Percentiles rank a stretch among this genome's conserved stretches.
Evolutionary conservation across 2,113 vertebrate genomes (phyloP).

Genomic region (Diphyllodes magnificus): DNA sequence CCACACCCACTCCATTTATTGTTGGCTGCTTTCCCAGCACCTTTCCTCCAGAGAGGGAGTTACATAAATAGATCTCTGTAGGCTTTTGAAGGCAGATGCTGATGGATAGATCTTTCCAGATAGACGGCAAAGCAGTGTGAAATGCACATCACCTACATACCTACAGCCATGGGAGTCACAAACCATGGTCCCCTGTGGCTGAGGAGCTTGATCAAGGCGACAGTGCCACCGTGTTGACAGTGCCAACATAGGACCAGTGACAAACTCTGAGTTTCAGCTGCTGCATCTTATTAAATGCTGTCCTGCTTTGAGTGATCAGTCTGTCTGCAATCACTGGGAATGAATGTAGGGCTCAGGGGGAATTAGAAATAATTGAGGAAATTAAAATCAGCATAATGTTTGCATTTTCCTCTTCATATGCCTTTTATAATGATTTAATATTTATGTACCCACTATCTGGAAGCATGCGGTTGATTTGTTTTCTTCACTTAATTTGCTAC

Average conservation of each 20-base stretch:
- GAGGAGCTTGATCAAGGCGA: not conserved
- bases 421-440: slow-evolving; percentile 47
- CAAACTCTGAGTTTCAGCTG: not conserved
- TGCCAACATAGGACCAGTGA: not conserved
- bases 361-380: slow-evolving; percentile 60
- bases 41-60: slow-evolving; percentile 65
- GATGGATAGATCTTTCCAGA: slow-evolving; percentile 32
- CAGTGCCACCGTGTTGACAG: slow-evolving; percentile 7
- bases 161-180: not conserved
- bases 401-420: slow-evolving; percentile 59
- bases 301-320: slow-evolving; percentile 56
- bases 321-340: slow-evolving; percentile 44
- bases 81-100: slow-evolving; percentile 35
- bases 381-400: slow-evolving; percentile 63
- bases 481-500: slow-evolving; percentile 70
- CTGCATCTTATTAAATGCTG: slow-evolving; percentile 42
- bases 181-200: not conserved
- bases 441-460: slow-evolving; percentile 63
- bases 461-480: slow-evolving; percentile 65
- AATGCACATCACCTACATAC: not conserved
- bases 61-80: slow-evolving; percentile 68
- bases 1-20: slow-evolving; percentile 73
- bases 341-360: slow-evolving; percentile 48
- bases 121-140: not conserved
- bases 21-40: slow-evolving; percentile 72